Base-by-base conservation (phyloP, 2,113 vertebrate species). In the Thunnus maccoyii region DNA sequence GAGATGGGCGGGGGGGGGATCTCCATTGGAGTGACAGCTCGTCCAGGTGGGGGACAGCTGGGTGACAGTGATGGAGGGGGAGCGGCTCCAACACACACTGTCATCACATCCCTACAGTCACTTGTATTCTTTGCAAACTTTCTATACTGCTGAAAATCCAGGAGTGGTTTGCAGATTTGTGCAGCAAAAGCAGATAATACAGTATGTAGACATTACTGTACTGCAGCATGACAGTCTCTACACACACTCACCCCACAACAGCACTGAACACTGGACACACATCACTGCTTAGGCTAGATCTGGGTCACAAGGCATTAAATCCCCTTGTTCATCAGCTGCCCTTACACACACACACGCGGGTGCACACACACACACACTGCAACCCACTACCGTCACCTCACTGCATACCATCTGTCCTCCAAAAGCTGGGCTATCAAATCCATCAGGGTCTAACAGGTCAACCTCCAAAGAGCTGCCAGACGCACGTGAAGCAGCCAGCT, bases 241-340 rank as follows among this genome's bases (percentile, higher is more conserved):
- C 44, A 78, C 44, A 66, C 9, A n/a, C 30, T 76, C 64, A 63
- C 75, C 56, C 66, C 22, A 27, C 55, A 27, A 30, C 47, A 62
- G 76, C 60, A 14, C 50, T 41, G 25, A 82, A 70, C 41, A 62
- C 56, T 4, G 57, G 76, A 86, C 83, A 65, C 88, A 85, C 82
- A 83, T 16, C 75, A 62, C 73, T 44, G 83, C 78, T 87, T 82
- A 41, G 79, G 70, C 68, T 56, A 11, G 80, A 93, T 88, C 89
- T 92, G 92, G 92, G 91, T 94, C 91, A 94, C 69, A 71, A 84
- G 83, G 89, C 88, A 89, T 88, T 92, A 92, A 93, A 94, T 94
- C 91, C 92, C 77, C 89, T 87, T 92, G 86, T 89, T 93, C 85
- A 74, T 83, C 88, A 89, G 80, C 83, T 88, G 79, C 71, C 73